Evolutionary conservation across 2,888 invertebrate genomes (phyloP), one percentile per base, ranked within the genome.

Genomic region (Melanchra persicariae): DNA sequence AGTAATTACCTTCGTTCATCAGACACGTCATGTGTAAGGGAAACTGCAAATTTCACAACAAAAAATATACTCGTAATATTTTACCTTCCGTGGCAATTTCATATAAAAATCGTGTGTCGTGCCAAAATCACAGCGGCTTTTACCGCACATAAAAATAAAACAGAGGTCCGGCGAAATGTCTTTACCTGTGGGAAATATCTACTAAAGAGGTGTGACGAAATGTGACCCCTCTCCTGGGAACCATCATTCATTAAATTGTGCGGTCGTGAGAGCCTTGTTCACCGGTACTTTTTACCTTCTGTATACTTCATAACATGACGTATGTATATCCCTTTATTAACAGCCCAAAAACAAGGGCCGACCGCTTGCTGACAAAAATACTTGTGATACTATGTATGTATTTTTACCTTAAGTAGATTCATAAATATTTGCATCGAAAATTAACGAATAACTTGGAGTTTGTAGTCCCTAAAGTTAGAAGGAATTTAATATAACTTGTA

Each of bases 1-100:
- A 96, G 24, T 90, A 87, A 69, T 95, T 93, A 26, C 91, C 90
- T 72, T 95, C 95, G 77, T 94, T 93, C 88, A 95, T 89, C 17
- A 95, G 83, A 9, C 88, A 57, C 19, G 94, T 93, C 62, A 92
- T 87, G 79, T 93, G 89, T 45, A 83, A 74, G 0, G 93, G 92
- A 74, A 94, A 94, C 95, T 96, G 83, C 45, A 88, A 88, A 55
- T 45, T 37, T 17, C n/a, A 54, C 26, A 17, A 34, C 26, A 47
- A 55, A 55, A 37, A 47, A 37, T 15, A 9, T 19, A 51, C 22
- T 43, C 2, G n/a, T 51, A 26, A 66, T 40, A 22, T 24, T n/a
- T 17, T 24, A 57, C 22, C 22, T 24, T 30, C 17, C 30, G 6
- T 19, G 19, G 19, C 15, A 37, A 49, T 26, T 61, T 61, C 37